Evolutionary conservation across 2,888 invertebrate genomes (phyloP).

Genomic region (Macrosiphum euphorbiae): DNA sequence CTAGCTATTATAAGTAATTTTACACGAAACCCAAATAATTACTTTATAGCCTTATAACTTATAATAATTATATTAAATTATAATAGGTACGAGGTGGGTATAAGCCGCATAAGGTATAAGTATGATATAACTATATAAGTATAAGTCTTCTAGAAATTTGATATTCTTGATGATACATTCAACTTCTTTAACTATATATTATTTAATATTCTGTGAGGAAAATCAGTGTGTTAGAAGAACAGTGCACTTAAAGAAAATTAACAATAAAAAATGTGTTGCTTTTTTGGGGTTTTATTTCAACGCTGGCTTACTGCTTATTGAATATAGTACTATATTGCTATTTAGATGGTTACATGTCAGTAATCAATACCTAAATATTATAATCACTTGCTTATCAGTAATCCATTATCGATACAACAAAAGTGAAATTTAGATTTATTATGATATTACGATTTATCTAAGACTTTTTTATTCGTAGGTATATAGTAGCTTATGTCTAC

Average conservation of each 20-base stretch:
- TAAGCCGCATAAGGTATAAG: background rate
- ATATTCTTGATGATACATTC: background rate
- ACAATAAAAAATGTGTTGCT: background rate
- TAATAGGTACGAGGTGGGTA: too few species aligned
- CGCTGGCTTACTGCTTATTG: background rate
- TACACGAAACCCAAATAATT: background rate
- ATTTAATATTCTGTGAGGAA: background rate
- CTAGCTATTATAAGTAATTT: background rate
- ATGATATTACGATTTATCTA: background rate
- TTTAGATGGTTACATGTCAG: background rate
- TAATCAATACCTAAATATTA: background rate
- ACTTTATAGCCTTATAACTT: background rate
- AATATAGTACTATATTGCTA: background rate
- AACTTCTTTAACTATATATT: background rate
- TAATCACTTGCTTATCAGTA: background rate
- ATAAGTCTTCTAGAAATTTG: background rate
- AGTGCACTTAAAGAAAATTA: background rate
- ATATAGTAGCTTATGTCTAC: background rate
- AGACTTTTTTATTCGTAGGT: background rate
- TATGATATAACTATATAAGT: background rate
- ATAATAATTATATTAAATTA: too few species aligned
- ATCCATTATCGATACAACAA: background rate
- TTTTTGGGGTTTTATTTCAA: background rate
- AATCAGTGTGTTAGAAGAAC: background rate
- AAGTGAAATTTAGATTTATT: too few species aligned